Evolutionary conservation across 2,888 invertebrate genomes (phyloP), one percentile per base, ranked within the genome.

Genomic region (Dicycla oo): DNA sequence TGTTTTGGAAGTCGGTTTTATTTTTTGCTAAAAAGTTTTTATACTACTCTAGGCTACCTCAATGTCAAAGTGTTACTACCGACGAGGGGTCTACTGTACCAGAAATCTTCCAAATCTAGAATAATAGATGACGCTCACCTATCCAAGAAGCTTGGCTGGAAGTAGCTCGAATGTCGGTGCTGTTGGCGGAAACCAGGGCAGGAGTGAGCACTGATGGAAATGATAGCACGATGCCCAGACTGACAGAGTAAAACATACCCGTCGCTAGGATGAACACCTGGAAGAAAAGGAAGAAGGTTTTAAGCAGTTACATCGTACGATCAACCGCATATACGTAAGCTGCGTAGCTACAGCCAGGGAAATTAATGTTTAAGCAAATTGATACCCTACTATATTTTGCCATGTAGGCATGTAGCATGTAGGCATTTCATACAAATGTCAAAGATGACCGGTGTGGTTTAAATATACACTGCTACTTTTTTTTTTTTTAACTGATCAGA

Each of bases 121-220:
- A 38, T n/a, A 23, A 15, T n/a, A 7, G 45, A 13, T 13, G 2
- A 66, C 18, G 66, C 87, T 85, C 83, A 92, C 92, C 87, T 45
- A 92, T 87, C 91, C 91, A 92, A 8, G 91, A 89, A n/a, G 89
- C 89, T 62, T 91, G 81, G 10, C 83, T 82, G 3, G 84, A 47
- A 6, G 91, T 90, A 0, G 87, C 89, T 5, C 30, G 84, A 30
- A 92, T 89, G 4, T 88, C 88, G 1, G 89, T 88, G 45, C 74
- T 81, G 58, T 89, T 88, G 0, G 82, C 65, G 13, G 87, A 80
- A 15, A 88, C n/a, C 3, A 92, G 81, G 2, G 87, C 86, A 0
- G 90, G 87, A 18, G 86, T 88, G n/a, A 92, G 72, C 0, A 91
- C 87, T 0, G 89, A 76, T 8, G 91, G 90, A 23, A 87, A 91